Evolutionary conservation across 2,113 vertebrate species (phyloP), one percentile per base, ranked within the genome.

Genomic region (Lagenorhynchus albirostris): DNA sequence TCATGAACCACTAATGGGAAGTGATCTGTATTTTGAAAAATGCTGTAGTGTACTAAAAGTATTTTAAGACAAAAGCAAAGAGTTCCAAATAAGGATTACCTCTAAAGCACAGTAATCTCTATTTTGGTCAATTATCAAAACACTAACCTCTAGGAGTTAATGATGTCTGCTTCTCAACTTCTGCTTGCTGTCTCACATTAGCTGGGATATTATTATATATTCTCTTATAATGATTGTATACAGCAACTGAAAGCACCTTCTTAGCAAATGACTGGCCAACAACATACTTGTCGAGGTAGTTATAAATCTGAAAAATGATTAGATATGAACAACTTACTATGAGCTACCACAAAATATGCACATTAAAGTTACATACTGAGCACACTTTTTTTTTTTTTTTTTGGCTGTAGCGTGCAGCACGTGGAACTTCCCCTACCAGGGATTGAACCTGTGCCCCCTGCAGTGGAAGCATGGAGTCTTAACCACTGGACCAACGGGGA

Each of bases 211-310:
- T 99, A 98, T 99, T 99, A 98, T 99, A 99, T 98, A 99, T 99
- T 95, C 99, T 99, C 95, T 99, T 99, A 98, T 99, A 99, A 98
- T 99, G 99, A 99, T 99, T 99, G 98, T 99, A 99, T 95, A 99
- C 99, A 23, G 99, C 99, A 85, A 99, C 99, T 1, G 99, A 99
- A 97, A 99, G 99, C 98, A 99, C 99, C 98, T 99, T 99, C 98
- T 99, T 99, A 85, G 99, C 99, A 98, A 99, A 99, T 15, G 99
- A 99, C 98, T 99, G 99, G 97, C 99, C 99, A 97, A 99, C 99
- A 96, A 99, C 99, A 0, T 99, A 99, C 98, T 99, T 99, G 98
- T 99, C 99, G 94, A 99, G 99, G 99, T 99, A 99, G 98, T 99
- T 99, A 98, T 99, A 99, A 98, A 99, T 99, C 99, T 99, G 98